Base-by-base conservation (phyloP, 2,888 invertebrate genomes). In the Eilema griseolum region DNA sequence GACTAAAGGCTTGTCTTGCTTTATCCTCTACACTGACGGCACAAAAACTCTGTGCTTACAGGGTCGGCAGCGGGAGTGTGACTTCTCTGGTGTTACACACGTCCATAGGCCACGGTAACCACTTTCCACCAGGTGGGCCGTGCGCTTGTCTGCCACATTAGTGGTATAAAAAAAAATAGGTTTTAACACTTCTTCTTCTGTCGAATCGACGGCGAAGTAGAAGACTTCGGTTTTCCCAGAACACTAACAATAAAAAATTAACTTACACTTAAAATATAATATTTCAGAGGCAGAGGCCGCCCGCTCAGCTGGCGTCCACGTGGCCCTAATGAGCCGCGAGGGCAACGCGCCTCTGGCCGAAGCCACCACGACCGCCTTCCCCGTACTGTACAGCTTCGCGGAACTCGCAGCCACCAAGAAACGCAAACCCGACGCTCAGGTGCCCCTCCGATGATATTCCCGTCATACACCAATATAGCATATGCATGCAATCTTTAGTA, bases 241-340 rank as follows among this genome's bases (percentile, higher is more conserved):
- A n/a, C n/a, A n/a, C n/a, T n/a, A n/a, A n/a, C n/a, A n/a, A n/a
- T n/a, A n/a, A n/a, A n/a, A n/a, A n/a, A n/a, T n/a, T n/a, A n/a
- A n/a, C n/a, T 28, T 23, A 31, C 23, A 52, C 10, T 0, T 8
- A 57, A 20, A 24, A 24, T 57, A 33, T 20, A 33, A 41, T 23
- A 66, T 72, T 69, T 24, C 95, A 98, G 99, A 99, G 94, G 98
- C 98, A 0, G 96, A 96, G 87, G 98, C 99, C 65, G 99, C 99
- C 0, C 96, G 96, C 61, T 90, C 95, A 46, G 97, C 98, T 0
- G 98, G 98, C 16, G 77, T 98, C 70, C 95, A 96, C 62, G 95
- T 96, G 16, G 96, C 96, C 7, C 89, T 99, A 33, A 96, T 99
- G 3, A 94, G 96, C 69, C 97, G 99, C 75, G 97, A 97, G 75